Evolutionary conservation across 2,888 invertebrate genomes (phyloP).

Genomic region (Thera obeliscata): DNA sequence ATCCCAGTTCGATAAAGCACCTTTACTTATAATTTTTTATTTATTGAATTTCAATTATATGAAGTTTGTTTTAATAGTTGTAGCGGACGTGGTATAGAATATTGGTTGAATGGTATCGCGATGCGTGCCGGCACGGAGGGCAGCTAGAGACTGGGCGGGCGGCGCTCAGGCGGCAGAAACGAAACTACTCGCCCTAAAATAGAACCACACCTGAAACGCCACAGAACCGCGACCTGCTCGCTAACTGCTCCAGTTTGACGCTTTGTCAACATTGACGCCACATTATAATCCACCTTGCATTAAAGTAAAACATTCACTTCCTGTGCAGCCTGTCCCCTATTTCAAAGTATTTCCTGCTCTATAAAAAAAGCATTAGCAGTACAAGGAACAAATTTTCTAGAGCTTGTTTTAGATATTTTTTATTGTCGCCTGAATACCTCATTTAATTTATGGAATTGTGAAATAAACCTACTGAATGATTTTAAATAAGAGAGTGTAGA

Average conservation of each 20-base stretch:
- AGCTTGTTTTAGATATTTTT: conserved; percentile 40
- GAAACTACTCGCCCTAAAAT: conserved; percentile 68
- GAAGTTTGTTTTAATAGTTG: not conserved
- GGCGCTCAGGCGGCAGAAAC: conserved; percentile 58
- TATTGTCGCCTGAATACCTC: conserved; percentile 38
- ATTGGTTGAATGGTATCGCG: conserved; percentile 31
- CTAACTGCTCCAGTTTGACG: conserved; percentile 62
- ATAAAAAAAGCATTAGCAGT: conserved; percentile 27
- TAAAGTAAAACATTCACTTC: conserved; percentile 34
- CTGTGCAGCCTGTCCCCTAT: conserved; percentile 24
- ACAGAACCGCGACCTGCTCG: conserved; percentile 66
- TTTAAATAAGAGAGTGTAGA: too few species aligned
- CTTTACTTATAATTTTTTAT: not conserved
- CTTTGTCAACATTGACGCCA: conserved; percentile 71
- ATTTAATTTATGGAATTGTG: conserved; percentile 32
- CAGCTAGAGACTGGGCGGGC: conserved; percentile 74
- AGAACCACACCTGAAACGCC: conserved; percentile 78
- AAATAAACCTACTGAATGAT: conserved; percentile 4
- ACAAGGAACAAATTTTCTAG: conserved; percentile 31
- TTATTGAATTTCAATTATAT: not conserved
- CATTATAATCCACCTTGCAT: conserved; percentile 46
- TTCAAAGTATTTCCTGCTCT: conserved; percentile 14
- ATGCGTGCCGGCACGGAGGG: conserved; percentile 53
- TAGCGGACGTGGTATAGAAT: conserved; percentile 16
- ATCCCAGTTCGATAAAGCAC: conserved; percentile 42